Evolutionary conservation across 2,888 invertebrate species (phyloP).

Genomic region (Liopterus haemorrhoidalis): DNA sequence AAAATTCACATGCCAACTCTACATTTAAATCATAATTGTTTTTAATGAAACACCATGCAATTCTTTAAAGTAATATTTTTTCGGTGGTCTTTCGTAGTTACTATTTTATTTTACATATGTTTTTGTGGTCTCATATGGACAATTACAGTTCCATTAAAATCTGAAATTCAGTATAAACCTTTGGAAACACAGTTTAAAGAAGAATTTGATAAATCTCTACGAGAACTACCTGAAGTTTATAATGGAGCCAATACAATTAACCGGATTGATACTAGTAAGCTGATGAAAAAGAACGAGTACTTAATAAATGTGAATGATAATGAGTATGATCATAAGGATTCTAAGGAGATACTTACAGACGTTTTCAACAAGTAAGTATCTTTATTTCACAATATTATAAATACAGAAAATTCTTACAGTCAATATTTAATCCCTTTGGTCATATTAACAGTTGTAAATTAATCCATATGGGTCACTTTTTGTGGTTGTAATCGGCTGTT

Average conservation of each 20-base stretch:
- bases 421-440: too few species aligned
- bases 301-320: conserved; percentile 42
- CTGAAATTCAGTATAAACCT: conserved; percentile 35
- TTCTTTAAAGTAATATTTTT: conserved; percentile 32
- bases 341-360: conserved; percentile 41
- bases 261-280: conserved; percentile 43
- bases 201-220: conserved; percentile 22
- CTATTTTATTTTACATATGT: conserved; percentile 51
- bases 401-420: too few species aligned
- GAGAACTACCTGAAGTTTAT: conserved; percentile 13
- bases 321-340: conserved; percentile 41
- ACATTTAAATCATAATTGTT: not conserved
- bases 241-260: conserved; percentile 46
- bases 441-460: too few species aligned
- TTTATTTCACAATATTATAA: too few species aligned
- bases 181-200: conserved; percentile 20
- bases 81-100: conserved; percentile 52
- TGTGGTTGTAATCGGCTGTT: not conserved
- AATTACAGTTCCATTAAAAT: conserved; percentile 47
- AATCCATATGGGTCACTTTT: too few species aligned
- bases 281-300: conserved; percentile 50
- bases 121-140: conserved; percentile 52
- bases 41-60: conserved; percentile 18
- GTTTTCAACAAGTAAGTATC: conserved; percentile 44
- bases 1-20: conserved; percentile 7